These are phyloP conservation scores for Cheilosia variabilis DNA, from an alignment of 2,888 invertebrate species.

Conservation along the genomic window DNA sequence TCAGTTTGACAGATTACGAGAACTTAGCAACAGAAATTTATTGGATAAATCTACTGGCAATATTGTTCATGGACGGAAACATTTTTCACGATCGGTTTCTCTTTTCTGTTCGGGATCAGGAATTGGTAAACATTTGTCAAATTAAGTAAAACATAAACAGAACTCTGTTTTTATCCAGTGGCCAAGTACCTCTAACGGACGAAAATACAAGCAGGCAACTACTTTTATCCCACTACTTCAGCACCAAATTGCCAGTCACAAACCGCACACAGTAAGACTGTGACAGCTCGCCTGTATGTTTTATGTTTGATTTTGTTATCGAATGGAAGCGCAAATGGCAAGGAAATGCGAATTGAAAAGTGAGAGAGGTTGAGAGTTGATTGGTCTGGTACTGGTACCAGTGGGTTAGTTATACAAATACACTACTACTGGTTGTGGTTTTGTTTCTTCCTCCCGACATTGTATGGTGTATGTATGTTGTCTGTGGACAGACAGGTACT, in stretches of 20 bases:
- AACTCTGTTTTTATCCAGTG: no score
- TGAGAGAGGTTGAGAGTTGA: constrained; percentile 67
- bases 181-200: no score
- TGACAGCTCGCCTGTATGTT: constrained; percentile 48
- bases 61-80: no score
- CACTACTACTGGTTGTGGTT: constrained; percentile 13
- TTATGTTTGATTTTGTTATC: constrained; percentile 26
- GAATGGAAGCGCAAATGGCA: constrained; percentile 57
- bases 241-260: neutral
- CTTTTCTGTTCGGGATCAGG: no score
- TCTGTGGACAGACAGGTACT: constrained; percentile 58
- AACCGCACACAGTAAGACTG: neutral
- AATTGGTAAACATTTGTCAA: no score
- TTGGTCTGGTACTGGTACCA: constrained; percentile 24
- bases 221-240: no score
- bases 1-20: no score
- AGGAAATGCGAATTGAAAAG: constrained; percentile 68
- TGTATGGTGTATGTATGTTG: constrained; percentile 23
- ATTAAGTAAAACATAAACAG: no score
- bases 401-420: constrained; percentile 28
- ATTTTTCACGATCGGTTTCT: no score
- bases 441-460: neutral
- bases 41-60: no score
- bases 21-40: no score
- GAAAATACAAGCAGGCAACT: no score